These are phyloP conservation scores for Marisa cornuarietis DNA, from an alignment of 1,140 invertebrate species.

Conservation along the genomic window DNA sequence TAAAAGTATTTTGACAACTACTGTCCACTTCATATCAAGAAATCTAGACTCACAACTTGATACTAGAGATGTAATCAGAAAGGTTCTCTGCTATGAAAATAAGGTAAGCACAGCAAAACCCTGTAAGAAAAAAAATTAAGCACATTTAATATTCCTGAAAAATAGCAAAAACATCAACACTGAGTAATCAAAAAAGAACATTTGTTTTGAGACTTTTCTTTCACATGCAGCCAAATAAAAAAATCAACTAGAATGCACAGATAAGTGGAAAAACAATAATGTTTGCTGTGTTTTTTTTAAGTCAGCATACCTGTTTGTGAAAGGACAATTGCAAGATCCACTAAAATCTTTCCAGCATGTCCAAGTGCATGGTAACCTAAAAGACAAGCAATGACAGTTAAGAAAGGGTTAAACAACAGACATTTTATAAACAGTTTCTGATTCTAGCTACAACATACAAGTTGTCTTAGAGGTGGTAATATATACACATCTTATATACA, in stretches of 20 bases:
- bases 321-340: slow-evolving; percentile 64
- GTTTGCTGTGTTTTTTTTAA: neutral
- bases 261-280: neutral
- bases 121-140: slow-evolving; percentile 65
- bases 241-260: neutral
- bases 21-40: neutral
- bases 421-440: too few relatives aligned
- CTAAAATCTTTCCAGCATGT: slow-evolving; percentile 57
- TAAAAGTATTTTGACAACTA: too few relatives aligned
- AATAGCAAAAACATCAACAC: neutral
- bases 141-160: neutral
- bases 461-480: too few relatives aligned
- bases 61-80: slow-evolving; percentile 56
- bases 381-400: slow-evolving; percentile 15
- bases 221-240: neutral
- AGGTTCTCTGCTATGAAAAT: slow-evolving; percentile 73
- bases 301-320: slow-evolving; percentile 63
- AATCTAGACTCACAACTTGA: slow-evolving; percentile 57
- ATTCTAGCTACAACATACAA: too few relatives aligned
- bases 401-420: too few relatives aligned
- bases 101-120: slow-evolving; percentile 87
- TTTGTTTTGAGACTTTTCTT: neutral
- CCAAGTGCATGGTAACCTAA: slow-evolving; percentile 65
- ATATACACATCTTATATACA: too few relatives aligned
- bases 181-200: neutral